Evolutionary conservation across 2,113 vertebrate genomes (phyloP), one percentile per base, ranked within the genome.

Genomic region (Callopanchax toddi): DNA sequence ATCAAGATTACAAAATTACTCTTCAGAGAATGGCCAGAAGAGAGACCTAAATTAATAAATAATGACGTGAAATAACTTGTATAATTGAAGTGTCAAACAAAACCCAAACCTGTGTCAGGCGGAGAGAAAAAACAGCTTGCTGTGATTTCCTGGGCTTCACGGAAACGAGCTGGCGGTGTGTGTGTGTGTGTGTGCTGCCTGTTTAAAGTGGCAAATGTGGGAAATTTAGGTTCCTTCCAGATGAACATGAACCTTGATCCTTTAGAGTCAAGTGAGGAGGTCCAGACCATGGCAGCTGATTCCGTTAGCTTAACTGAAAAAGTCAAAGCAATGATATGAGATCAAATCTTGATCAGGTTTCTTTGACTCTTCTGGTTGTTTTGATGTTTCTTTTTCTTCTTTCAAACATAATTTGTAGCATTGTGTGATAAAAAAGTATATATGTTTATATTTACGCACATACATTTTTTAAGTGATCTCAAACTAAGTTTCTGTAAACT

Each of bases 221-320:
- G 76, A 78, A 89, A 86, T 78, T 67, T 23, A 77, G 63, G 45
- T 72, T 71, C 73, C 76, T 69, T 74, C 76, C 66, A 44, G 67
- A 73, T 66, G 79, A 44, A 84, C 60, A 16, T 67, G 76, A 78
- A 76, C 72, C 56, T 20, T 79, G 59, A 88, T 78, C 81, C 71
- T 63, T 55, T 69, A 34, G 76, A 89, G 81, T 76, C 77, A 42
- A 73, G 59, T 73, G 59, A 67, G 54, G 77, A 79, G 67, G 67
- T 37, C 71, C 64, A 79, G 79, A 76, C 79, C 76, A 72, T 74
- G 26, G 25, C 69, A 51, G 54, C 58, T 67, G 69, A 75, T 83
- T 72, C 78, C 36, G 56, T 37, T 45, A 71, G 72, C 59, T 68
- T 82, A 49, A 83, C 49, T 32, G n/a, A 16, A 23, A 42, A 67